Base-by-base conservation (phyloP, 2,797 vertebrate genomes). In the Sebastes miniatus region DNA sequence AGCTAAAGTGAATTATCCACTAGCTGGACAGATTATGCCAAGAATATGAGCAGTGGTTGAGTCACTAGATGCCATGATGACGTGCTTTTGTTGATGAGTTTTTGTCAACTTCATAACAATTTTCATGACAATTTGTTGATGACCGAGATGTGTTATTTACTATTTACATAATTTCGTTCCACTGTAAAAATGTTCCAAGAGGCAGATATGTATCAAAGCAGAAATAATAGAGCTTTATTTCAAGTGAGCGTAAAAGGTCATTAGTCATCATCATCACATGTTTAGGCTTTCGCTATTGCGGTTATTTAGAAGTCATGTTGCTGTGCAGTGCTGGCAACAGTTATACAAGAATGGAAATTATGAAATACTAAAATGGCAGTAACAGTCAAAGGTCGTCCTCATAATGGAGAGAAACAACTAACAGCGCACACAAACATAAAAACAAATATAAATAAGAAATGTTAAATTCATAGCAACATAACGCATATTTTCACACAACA, bases 211-310 rank as follows among this genome's bases (percentile, higher is more conserved):
- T 83, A 70, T 82, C 73, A 89, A 89, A 91, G 89, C 87, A 91
- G 88, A 87, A 84, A 91, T 89, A 92, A 85, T 79, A 85, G 76
- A 88, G 89, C 87, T 96, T 96, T 96, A 96, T 96, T 96, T 94
- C 91, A 92, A 87, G 73, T 88, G 77, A 90, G 85, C 88, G 82
- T 80, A 83, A 84, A 87, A 83, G 81, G 76, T 88, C 78, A 90
- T 93, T 92, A 91, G 93, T 93, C 84, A 68, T 86, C 84, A 68
- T 52, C 65, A 73, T 91, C 79, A 91, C 88, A 87, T 91, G 89
- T 88, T 90, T 66, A 87, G 71, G 79, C 86, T 83, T 90, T 85
- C 13, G 43, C 81, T 69, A 72, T 70, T 31, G 79, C 67, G 86
- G 80, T 83, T 91, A 84, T 89, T 87, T 73, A 84, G 77, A 89